Evolutionary conservation across 2,797 vertebrate species (phyloP), one percentile per base, ranked within the genome.

Genomic region (Petrocephalus sullivani): DNA sequence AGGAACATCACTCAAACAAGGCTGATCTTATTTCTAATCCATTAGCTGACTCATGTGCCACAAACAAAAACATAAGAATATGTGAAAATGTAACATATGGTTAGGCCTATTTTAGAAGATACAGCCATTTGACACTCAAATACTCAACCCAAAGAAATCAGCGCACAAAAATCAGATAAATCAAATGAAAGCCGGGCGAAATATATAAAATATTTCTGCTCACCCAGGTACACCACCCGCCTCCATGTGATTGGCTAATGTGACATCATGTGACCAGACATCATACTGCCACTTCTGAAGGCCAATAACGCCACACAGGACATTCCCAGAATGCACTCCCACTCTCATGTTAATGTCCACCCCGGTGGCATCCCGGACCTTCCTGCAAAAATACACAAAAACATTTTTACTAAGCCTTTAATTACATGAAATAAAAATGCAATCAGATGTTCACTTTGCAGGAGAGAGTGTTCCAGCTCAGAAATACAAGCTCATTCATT

Each of bases 281-380:
- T 99, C 98, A 0, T 99, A 99, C 91, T 99, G 98, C 98, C 98
- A 99, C 93, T 99, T 99, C 92, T 97, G 97, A 37, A 99, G 96
- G 33, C 98, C 98, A 0, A 99, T 99, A 19, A 99, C 98, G 0
- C 98, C 98, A 0, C 98, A 99, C 16, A 99, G 97, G 86, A 99
- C 98, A 0, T 99, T 99, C 64, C 98, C 98, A 0, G 98, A 99
- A 91, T 99, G 98, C 81, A 99, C 98, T 14, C 98, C 98, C 0
- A 99, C 98, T 0, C 98, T 97, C 98, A 99, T 99, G 93, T 98
- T 99, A 86, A 99, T 99, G 16, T 99, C 98, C 0, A 99, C 98
- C 37, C 97, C 96, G 0, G 98, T 99, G 84, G 98, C 98, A 0
- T 99, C 97, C 87, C 98, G 95, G 87, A 99, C 98, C 91, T 99